Evolutionary conservation across 1,140 invertebrate genomes (phyloP), one percentile per base, ranked within the genome.

Genomic region (Hestina assimilis): DNA sequence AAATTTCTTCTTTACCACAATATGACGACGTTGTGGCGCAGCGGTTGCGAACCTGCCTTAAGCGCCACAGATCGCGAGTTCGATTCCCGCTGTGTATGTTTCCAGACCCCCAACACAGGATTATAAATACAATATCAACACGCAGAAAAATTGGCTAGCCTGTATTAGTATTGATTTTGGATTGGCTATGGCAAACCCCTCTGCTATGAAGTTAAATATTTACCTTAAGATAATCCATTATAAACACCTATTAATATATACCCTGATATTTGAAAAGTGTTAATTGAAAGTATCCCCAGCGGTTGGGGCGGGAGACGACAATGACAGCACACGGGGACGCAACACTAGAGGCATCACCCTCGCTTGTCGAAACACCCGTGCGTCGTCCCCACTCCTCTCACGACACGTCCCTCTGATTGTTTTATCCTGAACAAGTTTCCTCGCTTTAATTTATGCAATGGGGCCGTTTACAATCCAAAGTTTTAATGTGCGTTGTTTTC

Each of bases 381-480:
- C 17, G 12, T 29, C 40, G 29, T 63, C 40, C 17, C 20, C 46
- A 48, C 53, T 55, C 45, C 40, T 9, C 45, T 24, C 55, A 41
- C 59, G 64, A 55, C 61, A 51, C 20, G 15, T 53, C 6, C 42
- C 47, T 54, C 24, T 64, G 54, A 61, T 64, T 61, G 55, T 62
- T 64, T 58, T 54, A 65, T 59, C 66, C 51, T 15, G 40, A 41
- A 48, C 35, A 67, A 59, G 41, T 63, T 53, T 35, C 31, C 4
- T 12, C 28, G 33, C 46, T 46, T 55, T 71, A 73, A 73, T 73
- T 64, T 66, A 73, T 68, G 57, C 70, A 59, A 59, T 28, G 46
- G 40, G 24, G 41, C 50, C 63, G 59, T 58, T 68, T 62, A 68
- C 62, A 68, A 53, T 54, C 40, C 43, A 46, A 66, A 66, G 64